Conservation (phyloP, 2,888 invertebrate species). For the Agrochola lychnidis region DNA sequence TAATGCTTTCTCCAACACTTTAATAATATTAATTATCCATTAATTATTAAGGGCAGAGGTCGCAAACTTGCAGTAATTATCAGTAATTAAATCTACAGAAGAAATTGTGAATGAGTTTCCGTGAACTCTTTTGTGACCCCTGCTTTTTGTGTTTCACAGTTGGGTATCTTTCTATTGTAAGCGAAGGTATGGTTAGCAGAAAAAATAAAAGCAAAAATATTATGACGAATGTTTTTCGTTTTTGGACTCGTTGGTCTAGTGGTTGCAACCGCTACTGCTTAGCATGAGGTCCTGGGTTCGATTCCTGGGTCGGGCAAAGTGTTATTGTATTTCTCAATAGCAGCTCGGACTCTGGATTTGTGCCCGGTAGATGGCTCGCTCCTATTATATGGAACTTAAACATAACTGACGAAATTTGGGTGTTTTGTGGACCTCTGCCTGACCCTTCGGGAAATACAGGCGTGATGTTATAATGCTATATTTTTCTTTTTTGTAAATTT, state of each 20-base stretch:
- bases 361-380: too few relatives aligned
- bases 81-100: slow-evolving; percentile 24
- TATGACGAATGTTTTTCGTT: not conserved
- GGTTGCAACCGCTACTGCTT: too few relatives aligned
- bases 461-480: too few relatives aligned
- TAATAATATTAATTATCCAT: slow-evolving; percentile 9
- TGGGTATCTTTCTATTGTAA: not conserved
- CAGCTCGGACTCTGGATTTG: too few relatives aligned
- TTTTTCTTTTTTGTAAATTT: not conserved
- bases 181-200: not conserved
- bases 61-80: slow-evolving; percentile 6
- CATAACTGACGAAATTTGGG: too few relatives aligned
- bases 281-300: too few relatives aligned
- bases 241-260: too few relatives aligned
- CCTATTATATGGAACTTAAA: too few relatives aligned
- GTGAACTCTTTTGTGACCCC: not conserved
- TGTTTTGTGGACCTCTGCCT: too few relatives aligned
- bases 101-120: not conserved
- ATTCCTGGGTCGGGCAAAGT: too few relatives aligned
- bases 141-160: not conserved
- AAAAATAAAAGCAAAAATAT: not conserved
- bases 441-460: too few relatives aligned
- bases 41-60: slow-evolving; percentile 34
- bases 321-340: too few relatives aligned
- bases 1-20: slow-evolving; percentile 39